Conservation (phyloP, 2,888 invertebrate species). For the Mesoligia furuncula region DNA sequence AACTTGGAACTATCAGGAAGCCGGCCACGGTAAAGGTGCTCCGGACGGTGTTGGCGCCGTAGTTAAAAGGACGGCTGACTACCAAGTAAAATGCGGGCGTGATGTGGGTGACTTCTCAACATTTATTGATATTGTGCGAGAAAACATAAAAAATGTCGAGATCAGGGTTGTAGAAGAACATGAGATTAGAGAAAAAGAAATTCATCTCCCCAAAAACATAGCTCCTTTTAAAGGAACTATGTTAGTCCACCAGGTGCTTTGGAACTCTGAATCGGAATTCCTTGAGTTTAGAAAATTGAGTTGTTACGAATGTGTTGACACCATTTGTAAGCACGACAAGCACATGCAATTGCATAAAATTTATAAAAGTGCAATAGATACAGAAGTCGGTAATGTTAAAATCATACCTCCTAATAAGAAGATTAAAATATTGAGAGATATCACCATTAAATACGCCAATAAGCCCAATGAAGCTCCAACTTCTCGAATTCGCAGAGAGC, state of each 20-base stretch:
- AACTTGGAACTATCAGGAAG: slow-evolving; percentile 71
- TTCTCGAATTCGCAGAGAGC: slow-evolving; percentile 2
- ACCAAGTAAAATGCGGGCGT: slow-evolving; percentile 40
- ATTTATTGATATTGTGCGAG: slow-evolving; percentile 25
- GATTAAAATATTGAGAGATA: slow-evolving; percentile 12
- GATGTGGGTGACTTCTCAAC: slow-evolving; percentile 27
- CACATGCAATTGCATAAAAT: slow-evolving; percentile 17
- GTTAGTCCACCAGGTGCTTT: slow-evolving; percentile 26
- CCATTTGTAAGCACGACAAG: slow-evolving; percentile 7
- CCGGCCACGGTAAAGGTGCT: slow-evolving; percentile 74
- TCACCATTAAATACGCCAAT: slow-evolving; percentile 8
- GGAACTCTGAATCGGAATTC: slow-evolving; percentile 8
- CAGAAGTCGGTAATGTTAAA: slow-evolving; percentile 5
- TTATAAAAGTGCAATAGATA: slow-evolving; percentile 12
- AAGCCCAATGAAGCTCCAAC: not conserved
- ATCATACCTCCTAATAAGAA: slow-evolving; percentile 3
- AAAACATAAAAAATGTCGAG: slow-evolving; percentile 29
- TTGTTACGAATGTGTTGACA: slow-evolving; percentile 15
- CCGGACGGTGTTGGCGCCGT: slow-evolving; percentile 72
- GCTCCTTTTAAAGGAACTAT: slow-evolving; percentile 35
- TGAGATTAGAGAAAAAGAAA: slow-evolving; percentile 29
- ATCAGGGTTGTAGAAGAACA: slow-evolving; percentile 28
- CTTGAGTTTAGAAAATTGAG: slow-evolving; percentile 21
- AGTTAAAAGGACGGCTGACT: slow-evolving; percentile 61
- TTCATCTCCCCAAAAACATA: slow-evolving; percentile 21